A percentile compares a stretch with the other conserved stretches of the same genome.
These are phyloP conservation scores for Pseudoatta argentina DNA, from an alignment of 1,140 invertebrate species.

Conservation along the genomic window DNA sequence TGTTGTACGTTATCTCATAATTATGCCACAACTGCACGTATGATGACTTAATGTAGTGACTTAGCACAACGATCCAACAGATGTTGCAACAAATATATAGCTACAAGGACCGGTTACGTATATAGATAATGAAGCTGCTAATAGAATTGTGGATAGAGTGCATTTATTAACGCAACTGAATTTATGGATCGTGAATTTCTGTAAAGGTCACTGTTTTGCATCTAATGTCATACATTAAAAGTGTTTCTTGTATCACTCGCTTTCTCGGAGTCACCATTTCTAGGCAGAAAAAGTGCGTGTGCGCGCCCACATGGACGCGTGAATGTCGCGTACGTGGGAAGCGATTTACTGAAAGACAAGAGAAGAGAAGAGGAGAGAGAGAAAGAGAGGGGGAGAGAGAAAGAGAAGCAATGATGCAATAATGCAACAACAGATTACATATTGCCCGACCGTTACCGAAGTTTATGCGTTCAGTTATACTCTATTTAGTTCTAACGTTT, in stretches of 20 bases:
- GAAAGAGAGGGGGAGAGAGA: neutral
- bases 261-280: constrained; percentile 33
- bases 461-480: constrained; percentile 13
- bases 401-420: constrained; percentile 62
- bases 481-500: constrained; percentile 36
- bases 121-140: constrained; percentile 23
- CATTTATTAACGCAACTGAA: neutral
- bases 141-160: constrained; percentile 1
- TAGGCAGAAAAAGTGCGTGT: constrained; percentile 50
- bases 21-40: neutral
- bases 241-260: neutral
- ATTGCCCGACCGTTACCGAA: constrained; percentile 16
- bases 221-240: neutral
- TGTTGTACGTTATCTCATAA: neutral
- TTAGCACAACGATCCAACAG: constrained; percentile 25
- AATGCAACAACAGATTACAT: constrained; percentile 64
- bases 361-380: neutral
- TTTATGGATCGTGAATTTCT: neutral
- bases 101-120: neutral
- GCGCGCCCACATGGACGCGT: constrained; percentile 52
- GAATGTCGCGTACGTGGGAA: constrained; percentile 64
- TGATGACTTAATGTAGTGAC: constrained; percentile 42
- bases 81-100: constrained; percentile 9
- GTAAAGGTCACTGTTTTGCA: neutral
- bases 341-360: constrained; percentile 15